Base-by-base conservation (phyloP, 92 coral and sea anemone species). In the Zoanthus gigantus region DNA sequence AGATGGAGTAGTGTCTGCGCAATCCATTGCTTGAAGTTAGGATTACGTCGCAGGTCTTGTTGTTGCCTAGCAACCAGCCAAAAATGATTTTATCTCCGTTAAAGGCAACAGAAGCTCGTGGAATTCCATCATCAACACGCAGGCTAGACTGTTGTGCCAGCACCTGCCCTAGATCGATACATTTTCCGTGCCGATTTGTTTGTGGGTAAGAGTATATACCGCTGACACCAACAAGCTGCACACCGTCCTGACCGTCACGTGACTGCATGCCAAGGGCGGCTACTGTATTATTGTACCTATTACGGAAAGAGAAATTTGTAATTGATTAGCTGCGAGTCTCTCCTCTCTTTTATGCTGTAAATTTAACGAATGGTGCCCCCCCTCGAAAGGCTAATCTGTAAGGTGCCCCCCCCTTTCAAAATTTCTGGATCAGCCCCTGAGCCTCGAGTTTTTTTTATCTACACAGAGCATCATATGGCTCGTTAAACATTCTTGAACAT, bases 261-360 rank as follows among this genome's bases (percentile, higher is more conserved):
- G 95, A 92, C 71, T 89, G 93, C 92, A 97, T 92, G 0, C 99
- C 99, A 31, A 97, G 89, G 2, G 93, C 98, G 48, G 82, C 92
- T 65, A 97, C 76, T 6, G 60, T 88, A 53, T 92, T 92, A 29
- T 82, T 91, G 72, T 93, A 88, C 29, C 93, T 90, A 71, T 9
- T 1, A 30, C 53, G 56, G 56, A 50, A 7, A 50, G 9, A 50
- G 9, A 50, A 50, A 7, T 50, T 50, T 50, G 56, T 50, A 7
- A 11, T 3, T 50, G 12, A 50, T 50, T 50, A 2, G 42, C 42
- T 37, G 5, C 56, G 9, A 50, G 0, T 50, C 56, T 50, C 7
- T 63, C 13, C 1, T 16, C 29, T 6, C 13, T 63, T 13, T 5
- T 63, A 63, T 13, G 18, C 69, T 0, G 2, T 2, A 37, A 2